Evolutionary conservation across 2,113 vertebrate species (phyloP).

Genomic region (Caracal caracal): DNA sequence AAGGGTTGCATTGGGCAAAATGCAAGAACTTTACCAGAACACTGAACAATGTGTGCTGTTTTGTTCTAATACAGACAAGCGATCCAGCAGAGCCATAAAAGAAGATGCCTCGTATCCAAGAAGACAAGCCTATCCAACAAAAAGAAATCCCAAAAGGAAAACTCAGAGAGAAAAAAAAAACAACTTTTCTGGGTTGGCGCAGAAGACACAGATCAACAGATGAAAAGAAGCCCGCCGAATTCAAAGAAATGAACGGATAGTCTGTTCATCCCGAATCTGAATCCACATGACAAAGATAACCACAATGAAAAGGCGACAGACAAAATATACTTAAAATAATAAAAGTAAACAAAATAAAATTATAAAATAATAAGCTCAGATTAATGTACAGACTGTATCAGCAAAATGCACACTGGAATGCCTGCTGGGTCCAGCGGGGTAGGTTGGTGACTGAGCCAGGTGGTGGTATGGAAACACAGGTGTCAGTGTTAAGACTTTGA

Average conservation of each 20-base stretch:
- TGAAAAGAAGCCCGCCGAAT: neutral
- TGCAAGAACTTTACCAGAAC: fast-evolving
- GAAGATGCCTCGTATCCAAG: neutral
- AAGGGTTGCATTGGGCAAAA: fast-evolving
- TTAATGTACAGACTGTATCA: neutral
- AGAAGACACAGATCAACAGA: neutral
- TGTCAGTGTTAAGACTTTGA: too few species aligned
- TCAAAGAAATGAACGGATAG: neutral
- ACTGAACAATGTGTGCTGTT: too few species aligned
- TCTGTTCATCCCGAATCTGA: neutral
- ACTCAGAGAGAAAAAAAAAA: neutral
- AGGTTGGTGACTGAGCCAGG: neutral
- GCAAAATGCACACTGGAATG: too few species aligned
- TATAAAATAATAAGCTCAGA: fast-evolving
- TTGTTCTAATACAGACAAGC: fast-evolving
- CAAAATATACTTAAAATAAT: too few species aligned
- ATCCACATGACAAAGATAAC: neutral
- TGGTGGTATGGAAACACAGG: too few species aligned
- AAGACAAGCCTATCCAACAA: neutral
- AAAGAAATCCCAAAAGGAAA: neutral
- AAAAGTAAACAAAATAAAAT: neutral
- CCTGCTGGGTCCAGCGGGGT: neutral
- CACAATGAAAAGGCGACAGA: neutral
- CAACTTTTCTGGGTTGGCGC: neutral
- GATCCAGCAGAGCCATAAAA: fast-evolving